Base-by-base conservation (phyloP, 2,888 invertebrate genomes). In the Uloborus plumipes region DNA sequence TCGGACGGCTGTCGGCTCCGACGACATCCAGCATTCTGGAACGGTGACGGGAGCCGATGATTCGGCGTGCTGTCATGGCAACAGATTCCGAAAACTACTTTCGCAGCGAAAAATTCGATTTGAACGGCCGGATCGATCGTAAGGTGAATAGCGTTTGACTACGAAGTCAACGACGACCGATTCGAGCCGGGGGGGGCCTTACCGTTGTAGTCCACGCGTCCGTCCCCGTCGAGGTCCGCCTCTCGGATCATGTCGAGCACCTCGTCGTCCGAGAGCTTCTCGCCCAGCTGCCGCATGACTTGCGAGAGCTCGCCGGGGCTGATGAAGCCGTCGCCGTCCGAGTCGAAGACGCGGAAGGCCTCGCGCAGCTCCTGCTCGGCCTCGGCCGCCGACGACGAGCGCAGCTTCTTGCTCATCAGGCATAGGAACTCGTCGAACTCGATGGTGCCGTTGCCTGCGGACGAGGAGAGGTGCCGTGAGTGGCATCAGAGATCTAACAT, bases 371-470 rank as follows among this genome's bases (percentile, higher is more conserved):
- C 95, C 88, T 95, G 95, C 49, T 94, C 94, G 87, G 95, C 94
- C 75, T 87, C 87, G 39, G 39, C 39, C 39, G 39, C 3, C 1
- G 39, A 39, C 70, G 94, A 92, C 71, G 94, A 94, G 87, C 94
- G 94, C 94, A 95, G 94, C 89, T 95, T 95, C 90, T 94, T 94
- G 85, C 95, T 95, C 96, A 96, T 96, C 95, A 96, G 95, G 90
- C 94, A 94, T 86, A 96, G 92, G 88, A 96, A 96, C 90, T 96
- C 95, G 89, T 95, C 95, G 91, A 96, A 96, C 90, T 96, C 96
- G 85, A 96, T 95, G 87, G 95, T 95, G 61, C 95, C 95, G 87
- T 95, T 95, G 3, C 95, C 95, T 85, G 31, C 18, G 31, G 15
- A 4, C 3, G 9, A 9, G 9, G 39, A 39, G 26, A 26, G 26